phyloP scores from a whole-genome alignment of 1,140 invertebrate species.

The Drosophila hydei region DNA sequence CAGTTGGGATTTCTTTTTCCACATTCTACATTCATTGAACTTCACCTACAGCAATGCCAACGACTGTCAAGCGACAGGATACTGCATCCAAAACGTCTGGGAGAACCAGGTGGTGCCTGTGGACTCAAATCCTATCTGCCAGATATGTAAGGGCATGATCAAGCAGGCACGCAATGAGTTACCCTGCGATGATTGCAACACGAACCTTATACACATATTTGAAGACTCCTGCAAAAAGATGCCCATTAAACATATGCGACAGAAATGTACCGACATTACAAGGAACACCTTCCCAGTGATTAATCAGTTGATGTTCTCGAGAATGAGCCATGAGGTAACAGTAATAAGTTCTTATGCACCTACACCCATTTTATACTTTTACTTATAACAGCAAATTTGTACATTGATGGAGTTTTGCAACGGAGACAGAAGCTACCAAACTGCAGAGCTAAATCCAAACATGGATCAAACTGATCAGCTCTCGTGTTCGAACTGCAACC shows the following conservation, averaged over 20 bases:
- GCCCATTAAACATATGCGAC: neutral
- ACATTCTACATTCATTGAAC: too few species aligned
- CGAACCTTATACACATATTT: neutral
- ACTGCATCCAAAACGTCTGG: too few species aligned
- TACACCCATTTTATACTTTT: neutral
- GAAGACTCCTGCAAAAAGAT: neutral
- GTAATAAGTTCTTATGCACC: too few species aligned
- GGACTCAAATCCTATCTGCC: neutral
- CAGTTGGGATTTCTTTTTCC: too few species aligned
- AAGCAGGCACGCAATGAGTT: neutral
- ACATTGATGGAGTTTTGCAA: conserved; percentile 10
- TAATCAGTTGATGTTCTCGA: neutral
- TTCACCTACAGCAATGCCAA: too few species aligned
- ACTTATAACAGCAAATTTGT: conserved; percentile 15
- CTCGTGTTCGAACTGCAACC: too few species aligned
- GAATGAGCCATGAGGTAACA: neutral
- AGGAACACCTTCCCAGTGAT: neutral
- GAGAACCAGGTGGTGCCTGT: neutral
- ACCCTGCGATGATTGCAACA: neutral
- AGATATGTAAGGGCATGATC: neutral
- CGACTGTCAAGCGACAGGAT: too few species aligned
- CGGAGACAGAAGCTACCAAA: too few species aligned
- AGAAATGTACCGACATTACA: neutral
- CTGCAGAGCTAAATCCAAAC: too few species aligned
- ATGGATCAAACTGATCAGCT: too few species aligned